Base-by-base conservation (phyloP, 2,888 invertebrate genomes). In the Diloba caeruleocephala region DNA sequence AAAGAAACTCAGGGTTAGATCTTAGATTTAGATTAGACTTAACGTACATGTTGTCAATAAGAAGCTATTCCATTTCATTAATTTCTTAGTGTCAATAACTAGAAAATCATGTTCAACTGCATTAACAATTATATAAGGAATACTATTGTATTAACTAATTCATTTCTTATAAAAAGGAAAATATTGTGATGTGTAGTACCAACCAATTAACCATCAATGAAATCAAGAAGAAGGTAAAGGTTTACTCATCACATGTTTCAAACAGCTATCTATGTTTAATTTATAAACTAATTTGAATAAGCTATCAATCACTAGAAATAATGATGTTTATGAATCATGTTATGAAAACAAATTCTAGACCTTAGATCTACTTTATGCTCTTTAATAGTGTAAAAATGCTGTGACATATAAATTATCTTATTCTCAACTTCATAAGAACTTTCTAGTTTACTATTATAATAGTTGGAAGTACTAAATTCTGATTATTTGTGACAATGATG, bases 271-370 rank as follows among this genome's bases (percentile, higher is more conserved):
- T 39, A 13, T 21, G 8, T 42, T 33, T 26, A 31, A 29, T 43
- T 26, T 21, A 26, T 15, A 28, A 46, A 23, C 31, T 9, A 32
- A 31, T 51, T 46, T 15, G 23, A 31, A 9, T 44, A 10, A 38
- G 17, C 36, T 14, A 9, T 13, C 38, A 44, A 37, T 44, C 10
- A 38, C 19, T 34, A 25, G 37, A 34, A 44, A 43, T 59, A 41
- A 62, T 41, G 0, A 44, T 41, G 36, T 59, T 46, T 34, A 33
- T 19, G 46, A 6, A 10, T 36, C 34, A 5, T 34, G 23, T 46
- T 51, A 66, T 46, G 34, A 66, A 59, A 62, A 51, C 60, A 57
- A 9, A 5, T 13, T 25, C 0, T 9, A 39, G 32, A 66, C 28
- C 1, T 32, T 34, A 32, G 3, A 59, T 28, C 28, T 10, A 32